Percentiles rank a stretch among this genome's conserved stretches.
Conservation (phyloP, 35 echinoderm and acorn worm genomes). For the Apostichopus parvimensis region DNA sequence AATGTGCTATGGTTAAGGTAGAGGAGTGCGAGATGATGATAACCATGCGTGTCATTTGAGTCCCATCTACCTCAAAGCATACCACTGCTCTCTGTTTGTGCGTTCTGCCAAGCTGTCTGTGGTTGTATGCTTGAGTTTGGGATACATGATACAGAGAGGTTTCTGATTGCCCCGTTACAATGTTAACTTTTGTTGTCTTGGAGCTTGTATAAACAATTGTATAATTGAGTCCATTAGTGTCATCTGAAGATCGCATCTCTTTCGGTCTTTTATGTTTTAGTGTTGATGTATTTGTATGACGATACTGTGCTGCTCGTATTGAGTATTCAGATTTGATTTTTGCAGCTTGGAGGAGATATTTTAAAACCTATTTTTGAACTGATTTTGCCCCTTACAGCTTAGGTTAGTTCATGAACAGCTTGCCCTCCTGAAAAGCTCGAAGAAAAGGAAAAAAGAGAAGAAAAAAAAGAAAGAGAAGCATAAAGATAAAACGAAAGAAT, state of each 20-base stretch:
- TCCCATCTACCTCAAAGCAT: slow-evolving; percentile 3
- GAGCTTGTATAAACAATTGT: too few species aligned
- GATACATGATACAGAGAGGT: slow-evolving; percentile 16
- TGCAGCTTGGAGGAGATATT: too few species aligned
- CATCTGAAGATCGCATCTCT: too few species aligned
- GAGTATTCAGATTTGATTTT: too few species aligned
- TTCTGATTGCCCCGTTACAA: background rate
- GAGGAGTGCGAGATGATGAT: slow-evolving; percentile 72
- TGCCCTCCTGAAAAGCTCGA: slow-evolving; percentile 56
- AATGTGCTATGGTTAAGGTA: background rate
- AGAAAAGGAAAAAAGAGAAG: slow-evolving; percentile 83
- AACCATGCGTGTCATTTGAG: slow-evolving; percentile 87
- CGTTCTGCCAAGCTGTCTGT: slow-evolving; percentile 7
- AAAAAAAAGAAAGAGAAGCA: slow-evolving; percentile 93
- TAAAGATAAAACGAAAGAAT: slow-evolving; percentile 63
- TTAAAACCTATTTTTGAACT: too few species aligned
- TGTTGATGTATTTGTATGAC: too few species aligned
- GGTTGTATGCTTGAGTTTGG: background rate
- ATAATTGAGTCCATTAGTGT: too few species aligned
- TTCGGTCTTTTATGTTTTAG: too few species aligned
- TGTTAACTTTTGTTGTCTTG: background rate
- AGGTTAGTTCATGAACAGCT: slow-evolving; percentile 95
- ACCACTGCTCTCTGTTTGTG: background rate
- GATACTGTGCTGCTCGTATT: too few species aligned
- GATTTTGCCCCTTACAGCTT: slow-evolving; percentile 65